Conservation (phyloP, 2,113 vertebrate species). For the Oncorhynchus keta region DNA sequence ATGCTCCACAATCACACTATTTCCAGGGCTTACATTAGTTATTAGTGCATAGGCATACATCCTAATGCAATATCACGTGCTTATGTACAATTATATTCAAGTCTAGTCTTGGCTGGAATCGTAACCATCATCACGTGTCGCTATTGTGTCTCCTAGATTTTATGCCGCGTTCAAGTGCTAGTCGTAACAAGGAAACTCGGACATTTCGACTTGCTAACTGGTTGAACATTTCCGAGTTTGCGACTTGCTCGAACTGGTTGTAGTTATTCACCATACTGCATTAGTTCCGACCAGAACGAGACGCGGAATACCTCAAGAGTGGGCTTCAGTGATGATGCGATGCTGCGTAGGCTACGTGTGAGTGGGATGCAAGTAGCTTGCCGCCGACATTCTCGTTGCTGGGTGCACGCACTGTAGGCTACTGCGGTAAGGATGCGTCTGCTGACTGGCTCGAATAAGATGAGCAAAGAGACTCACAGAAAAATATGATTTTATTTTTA, state of each 20-base stretch:
- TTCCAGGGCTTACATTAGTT: no score
- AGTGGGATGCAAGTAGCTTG: conserved; percentile 64
- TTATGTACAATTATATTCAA: no score
- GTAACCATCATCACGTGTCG: conserved; percentile 44
- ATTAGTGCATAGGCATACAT: no score
- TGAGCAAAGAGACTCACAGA: not conserved
- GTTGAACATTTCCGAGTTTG: no score
- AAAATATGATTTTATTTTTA: not conserved
- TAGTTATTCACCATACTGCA: no score
- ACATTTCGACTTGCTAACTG: no score
- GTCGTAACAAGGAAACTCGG: no score
- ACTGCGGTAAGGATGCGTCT: conserved; percentile 65
- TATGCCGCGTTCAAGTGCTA: not conserved
- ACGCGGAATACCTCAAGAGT: conserved; percentile 21
- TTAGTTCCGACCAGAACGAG: no score
- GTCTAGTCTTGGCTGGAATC: not conserved
- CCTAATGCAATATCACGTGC: no score
- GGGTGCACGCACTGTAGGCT: conserved; percentile 48
- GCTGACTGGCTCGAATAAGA: not conserved
- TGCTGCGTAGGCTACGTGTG: conserved; percentile 43
- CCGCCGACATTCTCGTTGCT: conserved; percentile 53
- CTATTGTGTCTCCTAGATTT: conserved; percentile 15
- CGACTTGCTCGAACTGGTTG: no score
- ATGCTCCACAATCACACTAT: no score
- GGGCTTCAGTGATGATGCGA: conserved; percentile 52